These are phyloP conservation scores for Noctua comes DNA, from an alignment of 2,888 invertebrate genomes.

Conservation along the genomic window DNA sequence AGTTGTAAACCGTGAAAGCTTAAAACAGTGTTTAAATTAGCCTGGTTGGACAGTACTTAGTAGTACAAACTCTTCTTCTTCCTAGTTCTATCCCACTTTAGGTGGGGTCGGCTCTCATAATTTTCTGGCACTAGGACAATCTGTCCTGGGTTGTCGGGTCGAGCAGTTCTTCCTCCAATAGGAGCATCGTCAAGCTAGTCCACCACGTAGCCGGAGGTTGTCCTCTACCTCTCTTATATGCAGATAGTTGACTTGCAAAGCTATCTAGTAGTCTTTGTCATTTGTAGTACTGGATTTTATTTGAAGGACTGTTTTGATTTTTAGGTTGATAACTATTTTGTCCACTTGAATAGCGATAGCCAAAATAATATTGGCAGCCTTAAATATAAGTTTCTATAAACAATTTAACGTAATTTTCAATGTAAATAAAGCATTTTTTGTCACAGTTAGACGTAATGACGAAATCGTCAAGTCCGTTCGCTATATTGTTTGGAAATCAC, in stretches of 20 bases:
- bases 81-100: background rate
- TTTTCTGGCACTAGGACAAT: background rate
- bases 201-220: background rate
- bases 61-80: background rate
- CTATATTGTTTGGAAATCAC: conserved; percentile 81
- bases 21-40: too few relatives aligned
- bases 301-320: background rate
- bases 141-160: background rate
- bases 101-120: background rate
- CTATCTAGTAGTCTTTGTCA: background rate
- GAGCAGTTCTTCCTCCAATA: background rate
- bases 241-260: background rate
- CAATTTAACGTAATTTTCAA: conserved; percentile 1
- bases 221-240: background rate
- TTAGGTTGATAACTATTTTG: background rate
- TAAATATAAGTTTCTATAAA: background rate
- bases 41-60: background rate
- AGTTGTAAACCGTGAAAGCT: too few relatives aligned
- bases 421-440: conserved; percentile 23
- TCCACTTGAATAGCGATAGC: background rate
- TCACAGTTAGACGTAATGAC: conserved; percentile 36
- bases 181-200: background rate
- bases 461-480: conserved; percentile 66
- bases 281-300: background rate
- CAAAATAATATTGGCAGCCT: background rate